Evolutionary conservation across 2,797 vertebrate species (phyloP).

Genomic region (Anguilla marmorata): DNA sequence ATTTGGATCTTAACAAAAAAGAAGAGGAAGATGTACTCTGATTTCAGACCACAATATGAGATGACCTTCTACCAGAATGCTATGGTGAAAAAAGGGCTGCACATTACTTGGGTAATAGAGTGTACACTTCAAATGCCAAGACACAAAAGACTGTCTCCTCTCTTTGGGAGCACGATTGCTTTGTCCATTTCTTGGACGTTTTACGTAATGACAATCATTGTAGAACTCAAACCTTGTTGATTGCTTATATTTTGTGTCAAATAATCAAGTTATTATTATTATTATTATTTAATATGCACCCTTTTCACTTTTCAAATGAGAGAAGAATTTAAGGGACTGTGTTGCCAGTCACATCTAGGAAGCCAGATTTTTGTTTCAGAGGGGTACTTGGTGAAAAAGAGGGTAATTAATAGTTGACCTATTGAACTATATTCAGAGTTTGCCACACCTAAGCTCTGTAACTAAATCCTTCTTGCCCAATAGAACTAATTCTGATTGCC

Average conservation of each 20-base stretch:
- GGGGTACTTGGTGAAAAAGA: too few relatives aligned
- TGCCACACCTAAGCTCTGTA: too few relatives aligned
- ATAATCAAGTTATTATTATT: background rate
- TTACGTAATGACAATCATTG: background rate
- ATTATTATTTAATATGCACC: background rate
- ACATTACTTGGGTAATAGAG: background rate
- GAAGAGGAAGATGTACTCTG: background rate
- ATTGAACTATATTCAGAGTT: too few relatives aligned
- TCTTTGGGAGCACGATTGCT: background rate
- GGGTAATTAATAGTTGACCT: too few relatives aligned
- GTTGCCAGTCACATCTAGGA: too few relatives aligned
- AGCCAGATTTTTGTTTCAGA: too few relatives aligned
- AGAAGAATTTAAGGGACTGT: too few relatives aligned
- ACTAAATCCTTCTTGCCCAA: too few relatives aligned
- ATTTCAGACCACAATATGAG: background rate
- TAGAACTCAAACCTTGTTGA: background rate
- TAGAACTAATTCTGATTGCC: too few relatives aligned
- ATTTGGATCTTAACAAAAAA: background rate
- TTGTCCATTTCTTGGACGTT: background rate
- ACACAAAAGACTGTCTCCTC: background rate
- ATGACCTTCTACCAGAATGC: background rate
- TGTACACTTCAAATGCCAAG: slow-evolving; percentile 5
- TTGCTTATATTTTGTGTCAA: background rate
- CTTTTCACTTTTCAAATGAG: background rate
- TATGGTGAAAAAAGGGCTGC: background rate